These are phyloP conservation scores for Dunckerocampus dactyliophorus DNA, from an alignment of 2,113 vertebrate species.

Conservation along the genomic window DNA sequence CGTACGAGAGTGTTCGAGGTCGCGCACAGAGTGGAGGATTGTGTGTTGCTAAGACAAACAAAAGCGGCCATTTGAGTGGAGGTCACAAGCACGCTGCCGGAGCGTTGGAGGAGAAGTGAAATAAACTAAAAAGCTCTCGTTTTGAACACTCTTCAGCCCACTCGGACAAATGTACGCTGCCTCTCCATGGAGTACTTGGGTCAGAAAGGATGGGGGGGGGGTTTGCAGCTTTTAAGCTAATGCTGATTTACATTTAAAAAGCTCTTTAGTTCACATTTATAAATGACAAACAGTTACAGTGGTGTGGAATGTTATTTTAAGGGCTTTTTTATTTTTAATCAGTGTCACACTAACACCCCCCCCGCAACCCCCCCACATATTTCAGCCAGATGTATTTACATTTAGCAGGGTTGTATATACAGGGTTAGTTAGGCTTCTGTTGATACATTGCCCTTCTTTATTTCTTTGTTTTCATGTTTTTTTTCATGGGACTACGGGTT, in stretches of 20 bases:
- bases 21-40: slow-evolving; percentile 56
- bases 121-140: slow-evolving; percentile 71
- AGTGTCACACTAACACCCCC: not conserved
- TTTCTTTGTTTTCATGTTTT: no score
- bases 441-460: no score
- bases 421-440: no score
- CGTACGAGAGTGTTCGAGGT: slow-evolving; percentile 58
- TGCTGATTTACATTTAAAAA: slow-evolving; percentile 58
- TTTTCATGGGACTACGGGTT: no score
- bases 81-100: slow-evolving; percentile 56
- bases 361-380: no score
- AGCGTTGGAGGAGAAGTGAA: slow-evolving; percentile 67
- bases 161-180: slow-evolving; percentile 54
- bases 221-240: slow-evolving; percentile 62
- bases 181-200: slow-evolving; percentile 50
- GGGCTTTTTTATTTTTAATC: not conserved
- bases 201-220: slow-evolving; percentile 45
- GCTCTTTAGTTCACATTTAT: slow-evolving; percentile 55
- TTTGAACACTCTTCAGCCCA: slow-evolving; percentile 64
- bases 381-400: not conserved
- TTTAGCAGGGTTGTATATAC: not conserved
- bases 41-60: slow-evolving; percentile 68
- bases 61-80: slow-evolving; percentile 65
- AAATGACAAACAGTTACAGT: slow-evolving; percentile 15
- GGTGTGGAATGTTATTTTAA: not conserved